These are phyloP conservation scores for Aurelia aurita DNA, from an alignment of 30 jellyfish, hydroid and myxozoan species.

Conservation along the genomic window DNA sequence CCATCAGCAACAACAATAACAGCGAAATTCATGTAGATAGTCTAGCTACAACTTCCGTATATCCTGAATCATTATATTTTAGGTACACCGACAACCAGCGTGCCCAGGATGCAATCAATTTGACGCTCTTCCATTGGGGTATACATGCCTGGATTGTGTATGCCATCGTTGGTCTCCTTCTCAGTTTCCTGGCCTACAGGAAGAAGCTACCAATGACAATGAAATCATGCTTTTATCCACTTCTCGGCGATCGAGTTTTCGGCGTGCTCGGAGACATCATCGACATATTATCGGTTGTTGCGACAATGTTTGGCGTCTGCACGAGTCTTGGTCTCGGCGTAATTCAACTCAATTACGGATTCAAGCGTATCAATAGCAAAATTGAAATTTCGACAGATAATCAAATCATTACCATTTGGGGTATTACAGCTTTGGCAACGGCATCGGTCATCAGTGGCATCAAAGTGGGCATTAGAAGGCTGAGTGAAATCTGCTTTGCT, in stretches of 20 bases:
- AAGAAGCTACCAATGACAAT: conserved; percentile 93
- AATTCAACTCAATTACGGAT: conserved; percentile 87
- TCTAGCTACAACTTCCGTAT: no score
- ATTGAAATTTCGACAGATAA: conserved; percentile 54
- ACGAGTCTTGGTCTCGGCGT: conserved; percentile 98
- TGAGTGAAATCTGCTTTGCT: conserved; percentile 91
- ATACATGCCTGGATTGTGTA: conserved; percentile 96
- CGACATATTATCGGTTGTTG: conserved; percentile 89
- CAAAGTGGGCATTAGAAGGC: conserved; percentile 87
- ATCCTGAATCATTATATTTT: not conserved
- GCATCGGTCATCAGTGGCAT: conserved; percentile 95
- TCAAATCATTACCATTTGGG: conserved; percentile 90
- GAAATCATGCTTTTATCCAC: conserved; percentile 96
- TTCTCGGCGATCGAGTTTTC: conserved; percentile 87
- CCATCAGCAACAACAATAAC: no score
- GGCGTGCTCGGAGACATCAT: conserved; percentile 89
- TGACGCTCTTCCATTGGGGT: conserved; percentile 96
- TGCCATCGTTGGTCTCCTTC: conserved; percentile 81
- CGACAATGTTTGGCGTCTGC: conserved; percentile 99
- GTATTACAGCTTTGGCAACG: conserved; percentile 95
- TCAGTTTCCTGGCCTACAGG: conserved; percentile 85
- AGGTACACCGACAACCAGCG: conserved; percentile 92
- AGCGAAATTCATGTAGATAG: no score
- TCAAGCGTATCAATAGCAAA: conserved; percentile 79
- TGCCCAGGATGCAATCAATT: conserved; percentile 94